These are phyloP conservation scores for Dinoponera quadriceps DNA, from an alignment of 1,140 invertebrate genomes.

Conservation along the genomic window DNA sequence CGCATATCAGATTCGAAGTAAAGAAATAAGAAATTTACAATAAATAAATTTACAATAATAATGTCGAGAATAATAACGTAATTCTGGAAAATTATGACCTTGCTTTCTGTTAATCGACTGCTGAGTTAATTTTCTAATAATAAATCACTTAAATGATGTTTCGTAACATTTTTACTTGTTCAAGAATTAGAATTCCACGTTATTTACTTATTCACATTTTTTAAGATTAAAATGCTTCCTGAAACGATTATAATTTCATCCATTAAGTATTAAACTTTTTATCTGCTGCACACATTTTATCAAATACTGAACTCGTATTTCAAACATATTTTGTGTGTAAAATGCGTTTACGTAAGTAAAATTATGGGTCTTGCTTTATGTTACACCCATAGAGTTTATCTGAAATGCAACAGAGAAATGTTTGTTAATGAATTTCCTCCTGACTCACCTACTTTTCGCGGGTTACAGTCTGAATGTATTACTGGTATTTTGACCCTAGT, in stretches of 20 bases:
- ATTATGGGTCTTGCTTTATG: too few relatives aligned
- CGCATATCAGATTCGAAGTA: conserved; percentile 3
- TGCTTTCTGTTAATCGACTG: background rate
- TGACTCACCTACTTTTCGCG: conserved; percentile 3
- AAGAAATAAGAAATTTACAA: background rate
- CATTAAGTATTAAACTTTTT: too few relatives aligned
- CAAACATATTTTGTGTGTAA: too few relatives aligned
- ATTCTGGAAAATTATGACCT: background rate
- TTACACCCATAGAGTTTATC: too few relatives aligned
- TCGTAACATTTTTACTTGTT: background rate
- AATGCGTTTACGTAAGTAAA: too few relatives aligned
- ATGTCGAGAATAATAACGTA: background rate
- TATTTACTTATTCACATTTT: too few relatives aligned
- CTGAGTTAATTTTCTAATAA: background rate
- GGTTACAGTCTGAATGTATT: background rate
- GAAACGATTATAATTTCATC: too few relatives aligned
- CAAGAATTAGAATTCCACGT: background rate
- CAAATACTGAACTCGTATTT: too few relatives aligned
- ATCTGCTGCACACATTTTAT: too few relatives aligned
- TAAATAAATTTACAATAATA: background rate
- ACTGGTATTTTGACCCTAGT: conserved; percentile 41
- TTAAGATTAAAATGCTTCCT: too few relatives aligned
- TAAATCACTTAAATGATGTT: background rate
- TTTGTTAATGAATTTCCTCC: background rate
- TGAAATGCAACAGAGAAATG: background rate